phyloP scores from a whole-genome alignment of 2,888 invertebrate species.

The Phyto melanocephala region DNA sequence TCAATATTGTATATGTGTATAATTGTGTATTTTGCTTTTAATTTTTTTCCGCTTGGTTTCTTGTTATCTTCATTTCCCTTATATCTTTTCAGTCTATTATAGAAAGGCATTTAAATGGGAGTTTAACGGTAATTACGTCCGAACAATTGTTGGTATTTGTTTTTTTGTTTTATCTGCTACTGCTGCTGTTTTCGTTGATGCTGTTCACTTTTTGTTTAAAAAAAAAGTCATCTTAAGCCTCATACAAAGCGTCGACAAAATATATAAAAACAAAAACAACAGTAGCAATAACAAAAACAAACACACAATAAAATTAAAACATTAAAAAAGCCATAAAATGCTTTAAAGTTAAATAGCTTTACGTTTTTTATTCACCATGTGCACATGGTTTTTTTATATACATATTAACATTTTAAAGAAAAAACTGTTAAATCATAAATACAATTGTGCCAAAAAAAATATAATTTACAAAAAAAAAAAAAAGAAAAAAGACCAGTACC shows the following conservation, averaged over 20 bases:
- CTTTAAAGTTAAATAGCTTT: background rate
- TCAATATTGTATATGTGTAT: background rate
- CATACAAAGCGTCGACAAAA: background rate
- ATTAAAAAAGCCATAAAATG: constrained; percentile 9
- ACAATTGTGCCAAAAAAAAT: no score
- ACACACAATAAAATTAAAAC: background rate
- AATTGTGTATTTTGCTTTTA: background rate
- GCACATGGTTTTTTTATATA: no score
- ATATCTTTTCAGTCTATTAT: constrained; percentile 6
- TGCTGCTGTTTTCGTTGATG: background rate
- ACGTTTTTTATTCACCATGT: no score
- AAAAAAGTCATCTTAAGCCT: background rate
- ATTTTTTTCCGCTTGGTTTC: background rate
- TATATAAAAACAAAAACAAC: background rate
- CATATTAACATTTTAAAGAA: constrained; percentile 3
- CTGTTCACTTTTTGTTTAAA: background rate
- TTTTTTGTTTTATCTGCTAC: no score
- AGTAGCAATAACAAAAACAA: background rate
- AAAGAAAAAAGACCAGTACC: no score
- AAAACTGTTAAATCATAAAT: no score
- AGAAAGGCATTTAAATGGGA: constrained; percentile 24
- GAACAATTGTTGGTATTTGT: constrained; percentile 15
- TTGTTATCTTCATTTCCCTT: background rate
- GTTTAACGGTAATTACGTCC: constrained; percentile 50
- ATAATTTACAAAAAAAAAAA: no score